A percentile compares a stretch with the other conserved stretches of the same genome.
These are phyloP conservation scores for Trachops cirrhosus DNA, from an alignment of 2,797 vertebrate genomes.

Conservation along the genomic window DNA sequence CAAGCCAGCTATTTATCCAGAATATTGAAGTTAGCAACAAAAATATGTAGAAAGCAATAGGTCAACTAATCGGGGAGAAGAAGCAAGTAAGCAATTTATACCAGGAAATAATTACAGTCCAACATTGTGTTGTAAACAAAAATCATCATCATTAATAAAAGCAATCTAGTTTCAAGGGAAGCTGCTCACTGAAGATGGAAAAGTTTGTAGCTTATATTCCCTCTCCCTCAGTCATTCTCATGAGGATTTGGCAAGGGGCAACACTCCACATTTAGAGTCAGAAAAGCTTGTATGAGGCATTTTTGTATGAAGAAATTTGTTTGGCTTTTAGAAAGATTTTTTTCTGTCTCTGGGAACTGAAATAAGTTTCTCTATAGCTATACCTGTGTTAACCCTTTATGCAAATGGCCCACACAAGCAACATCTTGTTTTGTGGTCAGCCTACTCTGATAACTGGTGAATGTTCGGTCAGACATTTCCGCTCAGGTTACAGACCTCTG, in stretches of 20 bases:
- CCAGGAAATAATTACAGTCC: slow-evolving; percentile 43
- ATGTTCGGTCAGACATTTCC: not conserved
- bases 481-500: not conserved
- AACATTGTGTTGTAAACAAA: not conserved
- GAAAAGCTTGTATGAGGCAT: not conserved
- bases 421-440: not conserved
- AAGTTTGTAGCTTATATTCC: not conserved
- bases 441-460: not conserved
- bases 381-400: not conserved
- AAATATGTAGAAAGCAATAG: slow-evolving; percentile 32
- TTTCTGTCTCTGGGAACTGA: not conserved
- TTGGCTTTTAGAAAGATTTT: not conserved
- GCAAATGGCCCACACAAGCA: not conserved
- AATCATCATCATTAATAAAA: slow-evolving; percentile 46
- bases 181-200: not conserved
- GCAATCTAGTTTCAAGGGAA: slow-evolving; percentile 19
- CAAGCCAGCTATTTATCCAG: slow-evolving; percentile 32
- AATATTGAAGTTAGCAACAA: slow-evolving; percentile 49
- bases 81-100: slow-evolving; percentile 43
- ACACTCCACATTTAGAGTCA: not conserved
- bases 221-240: not conserved
- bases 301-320: not conserved
- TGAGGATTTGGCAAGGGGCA: not conserved
- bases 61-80: slow-evolving; percentile 16
- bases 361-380: not conserved